Evolutionary conservation across 1,140 invertebrate species (phyloP).

Genomic region (Rhagoletis zephyria): DNA sequence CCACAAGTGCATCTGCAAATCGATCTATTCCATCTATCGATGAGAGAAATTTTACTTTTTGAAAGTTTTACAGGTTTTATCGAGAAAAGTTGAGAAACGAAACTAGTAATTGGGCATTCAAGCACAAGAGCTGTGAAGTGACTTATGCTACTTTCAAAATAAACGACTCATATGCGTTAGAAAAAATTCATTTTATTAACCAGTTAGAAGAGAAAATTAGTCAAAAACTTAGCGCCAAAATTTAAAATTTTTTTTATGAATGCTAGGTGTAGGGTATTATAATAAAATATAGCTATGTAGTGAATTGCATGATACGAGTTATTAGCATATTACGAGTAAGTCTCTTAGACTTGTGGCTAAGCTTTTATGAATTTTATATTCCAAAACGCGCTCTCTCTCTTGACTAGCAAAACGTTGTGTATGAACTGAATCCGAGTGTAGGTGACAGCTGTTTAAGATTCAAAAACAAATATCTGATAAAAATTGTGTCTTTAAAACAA

Average conservation of each 20-base stretch:
- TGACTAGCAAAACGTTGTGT: not conserved
- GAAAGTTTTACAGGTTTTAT: too few species aligned
- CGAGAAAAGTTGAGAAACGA: too few species aligned
- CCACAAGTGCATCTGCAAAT: too few species aligned
- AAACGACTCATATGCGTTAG: too few species aligned
- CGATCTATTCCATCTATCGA: too few species aligned
- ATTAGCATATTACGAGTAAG: slow-evolving; percentile 18
- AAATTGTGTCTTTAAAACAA: too few species aligned
- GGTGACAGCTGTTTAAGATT: not conserved
- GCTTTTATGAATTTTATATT: slow-evolving; percentile 30
- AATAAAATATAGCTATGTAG: not conserved
- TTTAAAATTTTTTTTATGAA: not conserved
- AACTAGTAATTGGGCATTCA: too few species aligned
- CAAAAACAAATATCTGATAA: not conserved
- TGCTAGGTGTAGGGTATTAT: not conserved
- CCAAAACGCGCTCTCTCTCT: slow-evolving; percentile 36
- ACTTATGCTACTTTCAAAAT: too few species aligned
- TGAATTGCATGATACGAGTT: not conserved
- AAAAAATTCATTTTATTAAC: too few species aligned
- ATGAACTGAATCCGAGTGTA: not conserved
- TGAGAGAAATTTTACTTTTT: too few species aligned
- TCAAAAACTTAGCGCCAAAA: not conserved
- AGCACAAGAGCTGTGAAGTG: too few species aligned
- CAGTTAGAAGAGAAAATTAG: too few species aligned
- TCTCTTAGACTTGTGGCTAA: slow-evolving; percentile 5